A percentile compares a stretch with the other conserved stretches of the same genome.
Conservation (phyloP, 2,113 vertebrate genomes). For the Aplodontia rufa region DNA sequence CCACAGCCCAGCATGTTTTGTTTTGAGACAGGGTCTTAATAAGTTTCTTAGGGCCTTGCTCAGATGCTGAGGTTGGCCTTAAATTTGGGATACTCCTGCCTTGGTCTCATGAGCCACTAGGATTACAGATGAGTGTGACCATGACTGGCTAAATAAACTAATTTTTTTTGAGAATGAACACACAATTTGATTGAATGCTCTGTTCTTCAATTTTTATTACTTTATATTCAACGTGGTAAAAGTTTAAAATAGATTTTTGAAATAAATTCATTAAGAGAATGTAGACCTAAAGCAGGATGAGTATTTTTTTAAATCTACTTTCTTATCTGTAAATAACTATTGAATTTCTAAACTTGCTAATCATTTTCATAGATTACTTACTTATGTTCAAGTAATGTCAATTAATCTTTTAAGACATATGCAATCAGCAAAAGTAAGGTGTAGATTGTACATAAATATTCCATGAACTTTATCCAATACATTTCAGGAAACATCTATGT, state of each 20-base stretch:
- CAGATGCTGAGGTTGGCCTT: no score
- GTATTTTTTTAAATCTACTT: not conserved
- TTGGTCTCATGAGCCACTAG: no score
- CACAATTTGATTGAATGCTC: not conserved
- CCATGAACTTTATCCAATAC: not conserved
- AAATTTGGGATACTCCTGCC: no score
- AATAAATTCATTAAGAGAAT: constrained; percentile 21
- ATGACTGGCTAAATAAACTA: no score
- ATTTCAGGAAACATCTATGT: constrained; percentile 19
- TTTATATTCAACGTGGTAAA: not conserved
- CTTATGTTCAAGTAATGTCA: constrained; percentile 1
- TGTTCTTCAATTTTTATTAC: not conserved
- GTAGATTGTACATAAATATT: constrained; percentile 3
- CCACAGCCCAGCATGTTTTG: no score
- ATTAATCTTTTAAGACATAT: constrained; percentile 16
- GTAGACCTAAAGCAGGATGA: not conserved
- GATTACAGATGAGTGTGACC: no score
- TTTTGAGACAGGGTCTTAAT: no score
- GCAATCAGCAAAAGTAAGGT: not conserved
- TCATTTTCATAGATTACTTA: constrained; percentile 19
- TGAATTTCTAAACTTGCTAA: not conserved
- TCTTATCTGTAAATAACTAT: constrained; percentile 7
- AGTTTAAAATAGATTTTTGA: not conserved
- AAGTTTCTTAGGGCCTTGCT: no score
- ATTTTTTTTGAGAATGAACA: not conserved